Conservation (phyloP, 53 echinoderm and acorn worm species). For the Temnopleurus reevesii region DNA sequence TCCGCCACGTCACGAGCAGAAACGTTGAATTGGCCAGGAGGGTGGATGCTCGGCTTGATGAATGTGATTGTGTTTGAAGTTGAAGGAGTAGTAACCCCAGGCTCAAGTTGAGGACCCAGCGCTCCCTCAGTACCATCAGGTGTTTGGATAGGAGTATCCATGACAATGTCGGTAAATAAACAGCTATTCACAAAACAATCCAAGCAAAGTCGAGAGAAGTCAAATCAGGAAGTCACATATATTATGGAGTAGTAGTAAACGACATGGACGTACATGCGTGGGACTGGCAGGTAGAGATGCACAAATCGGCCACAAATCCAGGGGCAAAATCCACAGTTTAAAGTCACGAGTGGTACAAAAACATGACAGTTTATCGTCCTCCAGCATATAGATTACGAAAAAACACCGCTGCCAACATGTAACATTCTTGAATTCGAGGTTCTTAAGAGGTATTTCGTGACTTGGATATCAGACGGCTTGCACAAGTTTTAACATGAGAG, state of each 20-base stretch:
- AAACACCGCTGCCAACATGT: too few species aligned
- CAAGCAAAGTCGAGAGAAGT: not conserved
- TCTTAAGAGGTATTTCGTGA: too few species aligned
- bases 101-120: not conserved
- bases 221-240: not conserved
- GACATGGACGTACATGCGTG: not conserved
- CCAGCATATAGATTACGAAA: too few species aligned
- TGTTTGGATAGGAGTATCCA: not conserved
- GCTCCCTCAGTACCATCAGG: not conserved
- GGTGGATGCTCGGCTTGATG: conserved; percentile 44
- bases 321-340: not conserved
- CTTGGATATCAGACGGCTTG: too few species aligned
- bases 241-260: not conserved
- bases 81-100: too few species aligned
- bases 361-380: too few species aligned
- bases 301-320: not conserved
- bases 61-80: too few species aligned
- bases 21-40: conserved; percentile 40
- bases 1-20: conserved; percentile 48
- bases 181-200: not conserved
- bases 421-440: too few species aligned
- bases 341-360: not conserved
- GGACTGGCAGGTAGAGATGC: not conserved
- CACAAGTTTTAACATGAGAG: too few species aligned
- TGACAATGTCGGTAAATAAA: not conserved